Evolutionary conservation across 2,113 vertebrate species (phyloP), one percentile per base, ranked within the genome.

Genomic region (Semnornis frantzii): DNA sequence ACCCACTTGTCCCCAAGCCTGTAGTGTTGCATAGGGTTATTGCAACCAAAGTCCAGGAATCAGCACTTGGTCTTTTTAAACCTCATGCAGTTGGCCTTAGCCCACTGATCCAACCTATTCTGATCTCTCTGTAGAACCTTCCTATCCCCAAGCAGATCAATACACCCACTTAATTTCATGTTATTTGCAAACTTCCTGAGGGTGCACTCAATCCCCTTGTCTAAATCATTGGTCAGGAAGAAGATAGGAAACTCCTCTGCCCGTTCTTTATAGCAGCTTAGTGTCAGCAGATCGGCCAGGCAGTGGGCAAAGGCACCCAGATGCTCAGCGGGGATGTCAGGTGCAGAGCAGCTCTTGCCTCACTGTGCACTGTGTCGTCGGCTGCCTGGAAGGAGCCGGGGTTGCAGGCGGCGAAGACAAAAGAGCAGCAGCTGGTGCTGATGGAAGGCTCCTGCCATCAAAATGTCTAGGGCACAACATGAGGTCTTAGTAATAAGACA

Each of bases 291-390:
- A 78, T 13, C 87, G 65, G 60, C 46, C 57, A 69, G 46, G 15
- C 27, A 3, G 1, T 9, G 46, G 21, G 10, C 0, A 0, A 82
- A 85, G 55, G 28, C 1, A 0, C 42, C 73, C 78, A 92, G 64
- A 48, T 82, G 52, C 78, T 94, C 6, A 1, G 28, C 1, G 4
- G 23, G 39, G 74, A 62, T 39, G 37, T 63, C 87, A 94, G 69
- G 65, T 39, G 55, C 25, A 54, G 25, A 88, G 30, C 46, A 82
- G 77, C 18, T 25, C 21, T 12, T 1, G 14, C 31, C 27, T 42
- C 1, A 1, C 42, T 5, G 21, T 27, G 30, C 28, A 5, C 42
- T 25, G 50, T 15, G 78, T 37, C 3, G 2, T 25, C 0, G 1
- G 23, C 48, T 66, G 55, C 42, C 74, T 64, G 58, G 52, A 39